Base-by-base conservation (phyloP, 2,888 invertebrate genomes). In the Noctua pronuba region DNA sequence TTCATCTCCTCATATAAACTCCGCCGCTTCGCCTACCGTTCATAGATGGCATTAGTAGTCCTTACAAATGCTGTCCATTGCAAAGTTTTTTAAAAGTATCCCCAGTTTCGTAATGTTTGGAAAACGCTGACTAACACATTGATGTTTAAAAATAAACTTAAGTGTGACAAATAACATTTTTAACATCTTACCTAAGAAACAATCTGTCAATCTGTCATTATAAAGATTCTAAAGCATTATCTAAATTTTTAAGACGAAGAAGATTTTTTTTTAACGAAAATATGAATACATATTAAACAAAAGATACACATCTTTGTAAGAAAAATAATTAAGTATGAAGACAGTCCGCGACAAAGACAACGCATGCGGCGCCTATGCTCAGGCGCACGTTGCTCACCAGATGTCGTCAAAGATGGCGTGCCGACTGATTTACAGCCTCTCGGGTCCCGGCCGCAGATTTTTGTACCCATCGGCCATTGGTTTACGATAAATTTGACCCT, bases 361-460 rank as follows among this genome's bases (percentile, higher is more conserved):
- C 64, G 73, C 58, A 84, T 89, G 87, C 83, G 67, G 49, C 38
- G 62, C 38, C 60, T 77, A 78, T 70, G 75, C 80, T 49, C 83
- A 80, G 73, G 77, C 86, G 84, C 76, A 84, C 49, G 83, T 85
- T 84, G 93, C 88, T 88, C 65, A 85, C 88, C 95, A 95, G 92
- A 94, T 95, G 95, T 94, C 91, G 92, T 90, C 92, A 90, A 90
- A 89, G 88, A 91, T 90, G 80, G 73, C 83, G 86, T 69, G 90
- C 86, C 89, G 91, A 92, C 87, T 92, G 94, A 95, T 95, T 94
- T 95, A 95, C 93, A 88, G 90, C 79, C 80, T 88, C 84, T 87
- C 86, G 85, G 82, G 88, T 87, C 87, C 80, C 82, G 87, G 87
- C 77, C 83, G 79, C 73, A 84, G 73, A 85, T 89, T 93, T 93